phyloP scores from a whole-genome alignment of 2,797 vertebrate genomes.

The Coluber constrictor region DNA sequence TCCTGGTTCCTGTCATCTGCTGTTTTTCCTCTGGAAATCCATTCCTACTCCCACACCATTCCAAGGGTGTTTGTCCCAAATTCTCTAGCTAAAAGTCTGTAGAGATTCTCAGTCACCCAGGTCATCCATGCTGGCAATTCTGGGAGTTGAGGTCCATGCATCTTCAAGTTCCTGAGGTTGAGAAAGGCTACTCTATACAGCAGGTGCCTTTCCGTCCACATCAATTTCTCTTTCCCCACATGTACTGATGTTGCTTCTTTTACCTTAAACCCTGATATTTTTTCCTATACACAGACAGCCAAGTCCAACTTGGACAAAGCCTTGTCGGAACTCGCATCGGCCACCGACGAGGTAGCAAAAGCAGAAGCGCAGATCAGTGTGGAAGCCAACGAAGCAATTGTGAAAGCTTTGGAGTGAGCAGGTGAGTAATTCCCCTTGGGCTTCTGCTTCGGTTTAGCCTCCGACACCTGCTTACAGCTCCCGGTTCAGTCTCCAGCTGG shows the following conservation, averaged over 20 bases:
- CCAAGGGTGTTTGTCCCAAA: no score
- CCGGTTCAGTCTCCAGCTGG: background rate
- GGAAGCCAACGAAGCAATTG: conserved; percentile 89
- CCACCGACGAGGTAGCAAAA: conserved; percentile 75
- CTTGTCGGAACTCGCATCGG: conserved; percentile 73
- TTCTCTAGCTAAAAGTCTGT: no score
- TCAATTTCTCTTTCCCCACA: background rate
- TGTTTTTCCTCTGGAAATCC: no score
- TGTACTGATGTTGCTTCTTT: background rate
- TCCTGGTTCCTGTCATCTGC: no score
- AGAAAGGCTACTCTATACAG: background rate
- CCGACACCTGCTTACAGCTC: background rate
- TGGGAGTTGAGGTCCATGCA: no score
- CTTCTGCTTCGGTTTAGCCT: accelerated
- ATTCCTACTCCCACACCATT: no score
- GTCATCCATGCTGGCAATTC: no score
- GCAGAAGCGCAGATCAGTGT: conserved; percentile 88
- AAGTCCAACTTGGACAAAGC: conserved; percentile 92
- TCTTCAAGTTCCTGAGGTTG: no score
- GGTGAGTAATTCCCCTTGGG: background rate
- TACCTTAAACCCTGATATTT: background rate
- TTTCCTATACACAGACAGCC: conserved; percentile 72
- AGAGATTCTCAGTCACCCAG: no score
- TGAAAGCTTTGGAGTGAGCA: conserved; percentile 89
- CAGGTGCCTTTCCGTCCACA: background rate